These are phyloP conservation scores for Lates calcarifer DNA, from an alignment of 2,113 vertebrate genomes.

Conservation along the genomic window DNA sequence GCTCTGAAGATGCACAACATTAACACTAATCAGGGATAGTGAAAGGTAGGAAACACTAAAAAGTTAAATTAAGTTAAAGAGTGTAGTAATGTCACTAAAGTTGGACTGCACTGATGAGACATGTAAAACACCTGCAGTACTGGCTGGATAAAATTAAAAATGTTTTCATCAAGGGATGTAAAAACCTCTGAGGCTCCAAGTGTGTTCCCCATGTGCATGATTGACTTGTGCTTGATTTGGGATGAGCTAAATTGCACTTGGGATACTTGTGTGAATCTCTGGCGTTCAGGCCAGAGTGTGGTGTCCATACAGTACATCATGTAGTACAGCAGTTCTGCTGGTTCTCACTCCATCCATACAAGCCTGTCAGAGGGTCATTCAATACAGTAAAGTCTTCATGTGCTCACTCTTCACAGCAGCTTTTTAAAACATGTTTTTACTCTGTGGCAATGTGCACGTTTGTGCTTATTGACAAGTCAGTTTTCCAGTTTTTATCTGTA, in stretches of 20 bases:
- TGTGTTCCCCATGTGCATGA: too few relatives aligned
- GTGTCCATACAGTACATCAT: constrained; percentile 2
- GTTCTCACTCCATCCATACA: neutral
- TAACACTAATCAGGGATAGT: neutral
- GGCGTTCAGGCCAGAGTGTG: neutral
- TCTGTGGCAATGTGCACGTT: neutral
- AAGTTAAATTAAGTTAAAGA: constrained; percentile 2
- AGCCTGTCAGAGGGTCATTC: constrained; percentile 2
- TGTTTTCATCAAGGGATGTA: too few relatives aligned
- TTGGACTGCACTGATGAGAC: constrained; percentile 22
- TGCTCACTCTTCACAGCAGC: constrained; percentile 31
- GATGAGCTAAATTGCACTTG: too few relatives aligned
- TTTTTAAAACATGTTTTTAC: too few relatives aligned
- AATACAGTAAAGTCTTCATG: neutral
- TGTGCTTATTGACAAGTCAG: neutral
- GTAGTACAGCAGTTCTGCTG: constrained; percentile 13
- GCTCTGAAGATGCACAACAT: constrained; percentile 10
- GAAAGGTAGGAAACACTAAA: neutral
- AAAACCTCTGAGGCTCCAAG: too few relatives aligned
- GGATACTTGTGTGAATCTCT: too few relatives aligned
- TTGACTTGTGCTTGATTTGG: too few relatives aligned
- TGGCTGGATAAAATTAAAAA: too few relatives aligned
- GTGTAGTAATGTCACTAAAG: constrained; percentile 13
- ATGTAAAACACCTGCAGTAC: constrained; percentile 5
- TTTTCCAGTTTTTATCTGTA: neutral